phyloP scores from a whole-genome alignment of 2,797 vertebrate species.

The Helicolenus hilgendorfi region DNA sequence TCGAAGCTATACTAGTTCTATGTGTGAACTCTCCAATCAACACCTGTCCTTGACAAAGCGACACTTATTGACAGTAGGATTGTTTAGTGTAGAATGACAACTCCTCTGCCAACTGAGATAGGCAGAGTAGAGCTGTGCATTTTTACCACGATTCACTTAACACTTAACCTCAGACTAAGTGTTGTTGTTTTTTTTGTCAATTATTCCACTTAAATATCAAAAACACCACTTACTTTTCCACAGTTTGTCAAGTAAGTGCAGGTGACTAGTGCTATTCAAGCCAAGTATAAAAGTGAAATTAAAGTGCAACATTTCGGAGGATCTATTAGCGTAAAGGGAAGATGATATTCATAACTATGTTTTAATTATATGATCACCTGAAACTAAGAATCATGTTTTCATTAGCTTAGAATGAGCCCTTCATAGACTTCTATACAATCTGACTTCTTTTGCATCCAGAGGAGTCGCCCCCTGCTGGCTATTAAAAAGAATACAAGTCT shows the following conservation, averaged over 20 bases:
- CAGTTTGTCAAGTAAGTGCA: neutral
- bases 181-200: neutral
- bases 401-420: neutral
- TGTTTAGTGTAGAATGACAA: slow-evolving; percentile 12
- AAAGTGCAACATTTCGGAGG: neutral
- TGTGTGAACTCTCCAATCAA: slow-evolving; percentile 62
- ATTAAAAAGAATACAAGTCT: too few species aligned
- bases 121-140: slow-evolving; percentile 1
- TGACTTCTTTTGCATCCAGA: too few species aligned
- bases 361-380: neutral
- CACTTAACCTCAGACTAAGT: neutral
- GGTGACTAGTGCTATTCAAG: neutral
- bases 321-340: neutral
- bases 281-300: neutral
- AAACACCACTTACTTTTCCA: fast-evolving
- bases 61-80: slow-evolving; percentile 24
- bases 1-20: neutral
- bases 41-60: slow-evolving; percentile 48
- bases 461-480: too few species aligned
- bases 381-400: neutral
- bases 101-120: slow-evolving; percentile 13
- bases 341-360: neutral
- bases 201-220: neutral
- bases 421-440: too few species aligned
- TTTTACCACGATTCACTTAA: neutral